These are phyloP conservation scores for Sphinx pinastri DNA, from an alignment of 2,888 invertebrate genomes.

Conservation along the genomic window DNA sequence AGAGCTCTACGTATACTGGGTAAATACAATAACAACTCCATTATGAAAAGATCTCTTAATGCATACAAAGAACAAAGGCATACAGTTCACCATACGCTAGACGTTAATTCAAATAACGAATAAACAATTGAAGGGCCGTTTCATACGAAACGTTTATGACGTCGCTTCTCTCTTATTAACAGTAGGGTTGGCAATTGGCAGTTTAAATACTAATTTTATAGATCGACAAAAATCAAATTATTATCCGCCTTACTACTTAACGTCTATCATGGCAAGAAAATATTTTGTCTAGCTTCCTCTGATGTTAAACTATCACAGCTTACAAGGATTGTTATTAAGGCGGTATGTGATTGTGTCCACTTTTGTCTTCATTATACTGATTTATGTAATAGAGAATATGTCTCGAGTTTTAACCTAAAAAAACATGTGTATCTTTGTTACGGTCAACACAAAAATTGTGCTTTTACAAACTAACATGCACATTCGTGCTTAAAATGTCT, in stretches of 20 bases:
- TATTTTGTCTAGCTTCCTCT: no score
- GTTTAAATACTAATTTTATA: not conserved
- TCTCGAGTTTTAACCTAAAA: no score
- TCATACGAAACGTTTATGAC: conserved; percentile 72
- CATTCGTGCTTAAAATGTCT: no score
- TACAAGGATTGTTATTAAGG: no score
- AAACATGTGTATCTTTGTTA: no score
- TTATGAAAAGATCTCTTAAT: not conserved
- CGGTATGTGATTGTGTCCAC: no score
- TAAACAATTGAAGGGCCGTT: conserved; percentile 64
- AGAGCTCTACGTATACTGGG: not conserved
- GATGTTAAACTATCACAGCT: no score
- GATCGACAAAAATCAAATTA: not conserved
- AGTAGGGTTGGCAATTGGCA: conserved; percentile 35
- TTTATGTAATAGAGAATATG: no score
- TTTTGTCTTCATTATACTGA: no score
- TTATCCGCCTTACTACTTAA: not conserved
- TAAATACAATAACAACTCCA: conserved; percentile 10
- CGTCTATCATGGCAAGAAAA: no score
- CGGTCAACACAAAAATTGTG: no score
- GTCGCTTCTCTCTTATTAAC: conserved; percentile 48
- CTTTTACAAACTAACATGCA: no score
- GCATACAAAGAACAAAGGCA: not conserved
- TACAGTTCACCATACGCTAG: conserved; percentile 37
- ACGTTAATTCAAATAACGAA: conserved; percentile 47